phyloP scores from a whole-genome alignment of 2,888 invertebrate species.

The Phalangium opilio region DNA sequence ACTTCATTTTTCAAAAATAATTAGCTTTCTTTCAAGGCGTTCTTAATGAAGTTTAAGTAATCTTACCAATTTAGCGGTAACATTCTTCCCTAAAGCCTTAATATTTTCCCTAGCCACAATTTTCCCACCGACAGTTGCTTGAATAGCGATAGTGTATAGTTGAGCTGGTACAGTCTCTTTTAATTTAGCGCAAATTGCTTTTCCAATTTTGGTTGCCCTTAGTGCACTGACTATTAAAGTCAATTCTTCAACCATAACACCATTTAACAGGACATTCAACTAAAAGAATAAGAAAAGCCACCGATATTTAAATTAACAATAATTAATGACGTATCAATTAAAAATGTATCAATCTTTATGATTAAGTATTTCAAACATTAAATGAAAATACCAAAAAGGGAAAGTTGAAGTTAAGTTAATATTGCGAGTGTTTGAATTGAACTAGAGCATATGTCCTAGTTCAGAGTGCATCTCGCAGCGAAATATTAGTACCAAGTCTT shows the following conservation, averaged over 20 bases:
- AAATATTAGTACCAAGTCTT: neutral
- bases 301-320: neutral
- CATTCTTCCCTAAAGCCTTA: slow-evolving; percentile 77
- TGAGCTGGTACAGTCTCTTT: slow-evolving; percentile 76
- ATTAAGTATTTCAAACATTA: neutral
- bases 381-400: neutral
- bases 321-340: neutral
- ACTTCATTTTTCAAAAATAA: slow-evolving; percentile 30
- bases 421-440: neutral
- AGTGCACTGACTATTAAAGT: slow-evolving; percentile 60
- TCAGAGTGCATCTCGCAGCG: neutral
- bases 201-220: slow-evolving; percentile 47
- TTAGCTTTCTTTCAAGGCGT: too few species aligned
- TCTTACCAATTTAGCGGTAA: slow-evolving; percentile 77
- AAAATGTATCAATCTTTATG: too few species aligned
- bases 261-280: slow-evolving; percentile 65
- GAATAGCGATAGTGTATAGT: slow-evolving; percentile 65
- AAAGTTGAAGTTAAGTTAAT: neutral
- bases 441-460: neutral
- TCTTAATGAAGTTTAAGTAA: too few species aligned
- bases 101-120: slow-evolving; percentile 70
- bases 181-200: slow-evolving; percentile 53
- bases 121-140: slow-evolving; percentile 62
- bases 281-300: slow-evolving; percentile 30
- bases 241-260: slow-evolving; percentile 62